Percentiles rank a stretch among this genome's conserved stretches.
phyloP scores from a whole-genome alignment of 1,140 invertebrate genomes.

The Lucilia cuprina region DNA sequence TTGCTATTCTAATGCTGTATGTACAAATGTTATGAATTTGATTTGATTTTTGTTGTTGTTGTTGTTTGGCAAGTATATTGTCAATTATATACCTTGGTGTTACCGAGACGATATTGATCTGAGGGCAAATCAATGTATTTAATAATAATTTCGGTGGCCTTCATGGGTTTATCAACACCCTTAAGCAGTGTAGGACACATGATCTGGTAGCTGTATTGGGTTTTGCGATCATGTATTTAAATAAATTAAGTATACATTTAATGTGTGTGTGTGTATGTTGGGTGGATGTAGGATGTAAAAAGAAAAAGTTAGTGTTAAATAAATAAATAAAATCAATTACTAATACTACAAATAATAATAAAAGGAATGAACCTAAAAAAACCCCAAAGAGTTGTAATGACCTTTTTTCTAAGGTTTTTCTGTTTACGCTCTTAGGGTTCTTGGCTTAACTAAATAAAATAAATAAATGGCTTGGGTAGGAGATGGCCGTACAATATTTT shows the following conservation, averaged over 20 bases:
- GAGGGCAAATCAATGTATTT: conserved; percentile 83
- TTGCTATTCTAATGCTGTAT: not conserved
- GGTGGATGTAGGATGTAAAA: conserved; percentile 9
- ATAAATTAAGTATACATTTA: conserved; percentile 23
- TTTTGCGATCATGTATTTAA: not conserved
- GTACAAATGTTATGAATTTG: conserved; percentile 10
- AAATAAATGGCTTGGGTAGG: not conserved
- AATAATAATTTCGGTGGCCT: conserved; percentile 89
- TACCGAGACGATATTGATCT: conserved; percentile 94
- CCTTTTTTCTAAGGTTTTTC: not conserved
- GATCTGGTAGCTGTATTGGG: conserved; percentile 85
- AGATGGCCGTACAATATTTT: not conserved
- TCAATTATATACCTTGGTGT: conserved; percentile 84
- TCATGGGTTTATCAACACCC: conserved; percentile 80
- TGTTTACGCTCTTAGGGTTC: not conserved
- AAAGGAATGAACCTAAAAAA: not conserved
- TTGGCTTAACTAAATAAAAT: not conserved
- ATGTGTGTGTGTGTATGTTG: conserved; percentile 1
- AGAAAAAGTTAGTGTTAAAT: conserved; percentile 1
- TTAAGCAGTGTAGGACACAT: conserved; percentile 79
- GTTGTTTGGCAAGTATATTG: conserved; percentile 45
- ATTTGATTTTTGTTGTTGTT: not conserved
- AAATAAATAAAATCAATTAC: conserved; percentile 20
- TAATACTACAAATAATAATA: not conserved
- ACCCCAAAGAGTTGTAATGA: not conserved